Percentiles rank a stretch among this genome's conserved stretches.
phyloP scores from a whole-genome alignment of 2,113 vertebrate species.

The Jaculus jaculus region DNA sequence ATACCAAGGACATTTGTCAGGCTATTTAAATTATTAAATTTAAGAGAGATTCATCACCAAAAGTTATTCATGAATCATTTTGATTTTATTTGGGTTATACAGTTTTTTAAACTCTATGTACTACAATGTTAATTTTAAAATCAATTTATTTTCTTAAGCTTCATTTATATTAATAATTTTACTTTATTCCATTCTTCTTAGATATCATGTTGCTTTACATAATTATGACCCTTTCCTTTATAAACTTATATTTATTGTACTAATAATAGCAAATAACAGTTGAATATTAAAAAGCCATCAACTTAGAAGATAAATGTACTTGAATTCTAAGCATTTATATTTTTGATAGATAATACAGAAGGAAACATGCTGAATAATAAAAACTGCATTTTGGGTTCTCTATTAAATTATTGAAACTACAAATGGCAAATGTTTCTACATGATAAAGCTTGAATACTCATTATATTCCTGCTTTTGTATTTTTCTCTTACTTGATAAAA shows the following conservation, averaged over 20 bases:
- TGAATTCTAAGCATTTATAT: slow-evolving; percentile 58
- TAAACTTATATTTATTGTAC: slow-evolving; percentile 68
- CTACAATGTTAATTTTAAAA: slow-evolving; percentile 67
- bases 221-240: slow-evolving; percentile 48
- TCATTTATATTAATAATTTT: slow-evolving; percentile 58
- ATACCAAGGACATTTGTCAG: slow-evolving; percentile 32
- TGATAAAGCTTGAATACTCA: slow-evolving; percentile 49
- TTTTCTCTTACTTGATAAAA: slow-evolving; percentile 61
- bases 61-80: slow-evolving; percentile 52
- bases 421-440: slow-evolving; percentile 62
- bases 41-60: slow-evolving; percentile 39
- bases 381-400: slow-evolving; percentile 50
- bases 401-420: slow-evolving; percentile 70
- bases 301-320: slow-evolving; percentile 47
- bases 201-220: slow-evolving; percentile 53
- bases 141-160: slow-evolving; percentile 51
- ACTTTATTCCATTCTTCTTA: slow-evolving; percentile 51
- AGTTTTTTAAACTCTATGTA: slow-evolving; percentile 28
- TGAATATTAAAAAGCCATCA: slow-evolving; percentile 51
- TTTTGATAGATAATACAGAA: slow-evolving; percentile 65
- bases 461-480: slow-evolving; percentile 40
- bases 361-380: slow-evolving; percentile 66
- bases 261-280: slow-evolving; percentile 54
- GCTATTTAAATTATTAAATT: slow-evolving; percentile 62
- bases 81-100: slow-evolving; percentile 47